Evolutionary conservation across 2,113 vertebrate species (phyloP), one percentile per base, ranked within the genome.

Genomic region (Gavialis gangeticus): DNA sequence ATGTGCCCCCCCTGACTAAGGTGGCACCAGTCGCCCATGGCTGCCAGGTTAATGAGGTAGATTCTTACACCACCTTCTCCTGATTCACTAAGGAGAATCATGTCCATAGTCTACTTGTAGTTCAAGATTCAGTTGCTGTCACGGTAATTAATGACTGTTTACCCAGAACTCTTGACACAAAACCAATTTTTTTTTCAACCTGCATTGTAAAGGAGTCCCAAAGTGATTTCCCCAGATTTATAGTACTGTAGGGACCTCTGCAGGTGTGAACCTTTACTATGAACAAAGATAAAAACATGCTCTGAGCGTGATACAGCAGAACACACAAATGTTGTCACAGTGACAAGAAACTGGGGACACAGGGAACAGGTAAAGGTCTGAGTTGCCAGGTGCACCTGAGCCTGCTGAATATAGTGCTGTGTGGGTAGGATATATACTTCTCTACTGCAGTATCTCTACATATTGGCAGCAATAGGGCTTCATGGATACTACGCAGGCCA

Each of bases 231-330:
- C 64, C 82, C 4, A 82, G n/a, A 91, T 92, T 93, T 90, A 46
- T 6, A 46, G 90, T 83, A 76, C 96, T 90, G 87, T 0, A 91
- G 95, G 82, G 96, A 96, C 96, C 90, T 95, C 95, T 96, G 64
- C 59, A 96, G 96, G 95, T 19, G 0, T 18, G 22, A 64, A 30
- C 30, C 67, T 55, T 56, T 10, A 22, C 28, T 30, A 28, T 1
- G 0, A 88, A 55, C 71, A 69, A 69, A 58, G 81, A 63, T 34
- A 56, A 63, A 0, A 1, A 84, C 15, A 5, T 2, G 11, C 54
- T 5, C 16, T 16, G 11, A 0, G 2, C 1, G 8, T 0, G 3
- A 86, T 28, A 28, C 2, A 2, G 30, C 17, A 27, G 18, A 30
- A n/a, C 14, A 18, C 27, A 67, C n/a, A 67, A 67, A 30, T 1